Evolutionary conservation across 92 coral and sea anemone species (phyloP), one percentile per base, ranked within the genome.

Genomic region (Phenganax stokvisi): DNA sequence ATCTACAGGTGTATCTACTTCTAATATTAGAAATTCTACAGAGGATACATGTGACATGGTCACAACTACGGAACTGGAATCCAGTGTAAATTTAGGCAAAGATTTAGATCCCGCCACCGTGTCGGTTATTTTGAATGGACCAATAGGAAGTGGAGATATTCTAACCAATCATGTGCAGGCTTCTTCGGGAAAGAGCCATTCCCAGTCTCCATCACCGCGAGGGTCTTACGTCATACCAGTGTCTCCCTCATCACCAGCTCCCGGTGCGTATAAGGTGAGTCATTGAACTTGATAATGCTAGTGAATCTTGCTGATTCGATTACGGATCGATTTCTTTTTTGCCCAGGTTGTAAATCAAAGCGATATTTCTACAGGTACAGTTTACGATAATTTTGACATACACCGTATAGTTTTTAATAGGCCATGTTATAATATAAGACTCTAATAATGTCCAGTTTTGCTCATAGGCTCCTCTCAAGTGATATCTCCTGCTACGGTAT

Each of bases 21-120:
- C 61, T 53, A 64, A 25, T 65, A 61, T 60, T 17, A 68, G 83
- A 62, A 37, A 7, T 8, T 52, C 65, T 12, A 17, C 69, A 9
- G 68, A 17, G 52, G 83, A 79, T 10, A 64, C 62, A 0, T 62
- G 53, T 54, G 57, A 20, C 37, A 16, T 54, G 61, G 74, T 79
- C 47, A 68, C 27, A 2, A 87, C 80, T 59, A 82, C 65, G 66
- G 88, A 76, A 57, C 80, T 88, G 57, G 97, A 93, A 80, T 86
- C 97, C 52, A 90, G 96, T 87, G 85, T 90, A 71, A 93, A 82
- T 80, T 81, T 86, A 47, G 88, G 92, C 62, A 82, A 92, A 37
- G 44, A 85, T 57, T 86, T 87, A 25, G 82, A 78, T 64, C 51
- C 82, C 0, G 10, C 71, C 8, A 20, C 73, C 29, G 60, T 29